phyloP scores from a whole-genome alignment of 2,888 invertebrate genomes.

The Drosophila algonquin region DNA sequence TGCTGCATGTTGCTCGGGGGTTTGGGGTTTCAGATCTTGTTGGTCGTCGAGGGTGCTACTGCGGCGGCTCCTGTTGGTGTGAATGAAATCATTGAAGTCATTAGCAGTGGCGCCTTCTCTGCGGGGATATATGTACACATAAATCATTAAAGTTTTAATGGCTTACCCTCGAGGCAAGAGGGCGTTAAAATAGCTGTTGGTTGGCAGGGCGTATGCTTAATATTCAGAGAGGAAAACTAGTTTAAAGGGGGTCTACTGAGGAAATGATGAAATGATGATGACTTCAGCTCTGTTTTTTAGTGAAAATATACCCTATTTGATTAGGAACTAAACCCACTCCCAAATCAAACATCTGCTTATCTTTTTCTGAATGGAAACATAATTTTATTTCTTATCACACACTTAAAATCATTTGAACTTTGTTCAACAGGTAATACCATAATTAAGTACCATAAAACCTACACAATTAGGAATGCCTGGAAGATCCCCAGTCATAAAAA shows the following conservation, averaged over 20 bases:
- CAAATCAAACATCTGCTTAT: too few species aligned
- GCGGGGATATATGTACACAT: constrained; percentile 9
- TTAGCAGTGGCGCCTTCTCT: constrained; percentile 26
- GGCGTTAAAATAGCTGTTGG: too few species aligned
- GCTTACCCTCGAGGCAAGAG: background rate
- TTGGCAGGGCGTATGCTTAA: background rate
- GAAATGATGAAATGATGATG: background rate
- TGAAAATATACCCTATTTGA: too few species aligned
- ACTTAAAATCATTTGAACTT: too few species aligned
- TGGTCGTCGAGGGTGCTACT: background rate
- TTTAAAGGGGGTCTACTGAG: background rate
- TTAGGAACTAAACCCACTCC: too few species aligned
- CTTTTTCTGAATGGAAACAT: too few species aligned
- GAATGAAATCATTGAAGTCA: constrained; percentile 31
- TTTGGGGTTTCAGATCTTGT: background rate
- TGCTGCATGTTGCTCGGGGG: constrained; percentile 31
- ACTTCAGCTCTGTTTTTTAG: too few species aligned
- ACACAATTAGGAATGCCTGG: background rate
- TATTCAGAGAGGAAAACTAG: background rate
- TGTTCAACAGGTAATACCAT: background rate
- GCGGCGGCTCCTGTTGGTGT: constrained; percentile 8
- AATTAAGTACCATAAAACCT: constrained; percentile 17
- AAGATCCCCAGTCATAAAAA: constrained; percentile 20
- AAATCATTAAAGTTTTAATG: constrained; percentile 32
- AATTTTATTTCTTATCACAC: too few species aligned